phyloP scores from a whole-genome alignment of 1,140 invertebrate species.

The Drosophila parabipectinata region DNA sequence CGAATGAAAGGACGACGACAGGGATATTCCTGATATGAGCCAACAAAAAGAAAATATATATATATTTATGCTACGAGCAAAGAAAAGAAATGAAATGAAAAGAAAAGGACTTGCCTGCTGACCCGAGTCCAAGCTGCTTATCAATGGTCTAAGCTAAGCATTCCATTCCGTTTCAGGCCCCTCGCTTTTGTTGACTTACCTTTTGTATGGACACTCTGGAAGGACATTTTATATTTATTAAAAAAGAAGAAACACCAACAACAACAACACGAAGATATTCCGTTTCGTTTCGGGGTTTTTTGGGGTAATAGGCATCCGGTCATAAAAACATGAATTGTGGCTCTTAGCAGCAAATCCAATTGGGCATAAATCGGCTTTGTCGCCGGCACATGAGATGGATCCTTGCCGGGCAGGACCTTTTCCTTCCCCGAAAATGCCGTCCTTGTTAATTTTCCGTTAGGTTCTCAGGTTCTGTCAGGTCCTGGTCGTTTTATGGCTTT shows the following conservation, averaged over 20 bases:
- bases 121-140: slow-evolving; percentile 60
- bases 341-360: slow-evolving; percentile 82
- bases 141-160: slow-evolving; percentile 68
- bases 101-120: slow-evolving; percentile 50
- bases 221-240: slow-evolving; percentile 80
- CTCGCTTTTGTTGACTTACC: slow-evolving; percentile 60
- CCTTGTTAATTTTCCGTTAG: slow-evolving; percentile 1
- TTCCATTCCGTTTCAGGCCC: slow-evolving; percentile 27
- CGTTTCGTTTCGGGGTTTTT: slow-evolving; percentile 27
- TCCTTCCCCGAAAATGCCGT: background rate
- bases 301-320: slow-evolving; percentile 75
- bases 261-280: slow-evolving; percentile 13
- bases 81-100: slow-evolving; percentile 36
- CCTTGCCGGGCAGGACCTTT: slow-evolving; percentile 31
- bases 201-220: slow-evolving; percentile 54
- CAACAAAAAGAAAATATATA: slow-evolving; percentile 10
- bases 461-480: slow-evolving; percentile 29
- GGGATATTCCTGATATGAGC: slow-evolving; percentile 57
- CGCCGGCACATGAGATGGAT: slow-evolving; percentile 61
- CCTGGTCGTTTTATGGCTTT: slow-evolving; percentile 41
- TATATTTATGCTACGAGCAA: slow-evolving; percentile 9
- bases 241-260: slow-evolving; percentile 44
- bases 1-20: slow-evolving; percentile 71
- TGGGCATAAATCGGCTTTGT: slow-evolving; percentile 82
- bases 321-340: slow-evolving; percentile 82